phyloP scores from a whole-genome alignment of 2,797 vertebrate genomes.

The Sciaenops ocellatus region DNA sequence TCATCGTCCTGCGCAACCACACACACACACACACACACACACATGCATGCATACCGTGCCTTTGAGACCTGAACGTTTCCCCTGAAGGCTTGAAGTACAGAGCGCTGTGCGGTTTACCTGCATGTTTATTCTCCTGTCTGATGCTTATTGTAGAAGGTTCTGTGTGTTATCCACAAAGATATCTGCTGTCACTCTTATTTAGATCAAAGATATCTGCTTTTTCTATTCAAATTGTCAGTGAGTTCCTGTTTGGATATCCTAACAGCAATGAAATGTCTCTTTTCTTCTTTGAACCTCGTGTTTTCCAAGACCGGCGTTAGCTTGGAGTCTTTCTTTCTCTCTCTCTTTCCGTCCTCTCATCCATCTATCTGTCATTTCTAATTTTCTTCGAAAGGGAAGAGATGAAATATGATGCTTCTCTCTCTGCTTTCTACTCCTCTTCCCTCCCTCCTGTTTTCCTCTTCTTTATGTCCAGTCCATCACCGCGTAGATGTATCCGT shows the following conservation, averaged over 20 bases:
- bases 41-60: not conserved
- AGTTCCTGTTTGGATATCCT: conserved; percentile 22
- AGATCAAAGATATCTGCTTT: not conserved
- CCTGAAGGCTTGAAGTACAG: conserved; percentile 18
- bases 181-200: not conserved
- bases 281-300: not conserved
- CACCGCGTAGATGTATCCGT: conserved; percentile 11
- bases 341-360: conserved; percentile 36
- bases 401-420: conserved; percentile 71
- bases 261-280: not conserved
- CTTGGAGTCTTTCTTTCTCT: conserved; percentile 20
- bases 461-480: conserved; percentile 26
- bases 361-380: conserved; percentile 53
- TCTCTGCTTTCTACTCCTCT: conserved; percentile 38
- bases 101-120: conserved; percentile 11
- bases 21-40: not conserved
- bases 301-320: conserved; percentile 14
- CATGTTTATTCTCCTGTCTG: conserved; percentile 23
- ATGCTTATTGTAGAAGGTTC: conserved; percentile 1
- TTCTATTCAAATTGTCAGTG: not conserved
- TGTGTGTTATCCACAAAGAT: not conserved
- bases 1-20: conserved; percentile 45
- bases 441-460: conserved; percentile 20
- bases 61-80: conserved; percentile 27
- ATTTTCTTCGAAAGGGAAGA: conserved; percentile 64